Percentiles rank a stretch among this genome's conserved stretches.
Evolutionary conservation across 2,888 invertebrate species (phyloP).

Genomic region (Malthinus flaveolus): DNA sequence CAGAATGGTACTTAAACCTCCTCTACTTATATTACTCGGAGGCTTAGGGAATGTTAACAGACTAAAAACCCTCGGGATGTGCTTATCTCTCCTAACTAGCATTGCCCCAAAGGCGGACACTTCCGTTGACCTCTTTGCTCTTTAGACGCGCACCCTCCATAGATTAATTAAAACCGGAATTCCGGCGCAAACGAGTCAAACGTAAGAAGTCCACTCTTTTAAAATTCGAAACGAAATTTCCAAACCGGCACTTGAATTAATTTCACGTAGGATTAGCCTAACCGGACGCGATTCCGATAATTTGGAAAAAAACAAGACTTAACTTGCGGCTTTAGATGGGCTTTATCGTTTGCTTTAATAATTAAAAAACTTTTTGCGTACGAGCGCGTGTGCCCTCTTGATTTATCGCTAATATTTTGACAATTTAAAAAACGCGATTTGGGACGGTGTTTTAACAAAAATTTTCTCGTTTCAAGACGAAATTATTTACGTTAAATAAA

Average conservation of each 20-base stretch:
- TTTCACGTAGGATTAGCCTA: neutral
- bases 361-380: too few species aligned
- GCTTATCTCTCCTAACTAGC: conserved; percentile 29
- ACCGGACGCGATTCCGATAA: neutral
- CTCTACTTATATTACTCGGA: conserved; percentile 16
- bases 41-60: conserved; percentile 31
- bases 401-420: too few species aligned
- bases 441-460: too few species aligned
- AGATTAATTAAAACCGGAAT: conserved; percentile 23
- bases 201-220: neutral
- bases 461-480: too few species aligned
- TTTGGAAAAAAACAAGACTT: too few species aligned
- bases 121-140: conserved; percentile 27
- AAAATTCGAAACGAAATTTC: neutral
- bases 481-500: too few species aligned
- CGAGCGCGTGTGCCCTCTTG: too few species aligned
- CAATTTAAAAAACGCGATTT: too few species aligned
- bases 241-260: neutral
- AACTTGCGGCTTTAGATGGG: too few species aligned
- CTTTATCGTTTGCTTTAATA: too few species aligned
- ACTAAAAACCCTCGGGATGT: conserved; percentile 29
- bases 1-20: conserved; percentile 8
- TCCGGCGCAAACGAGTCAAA: conserved; percentile 10
- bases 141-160: conserved; percentile 20
- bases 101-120: conserved; percentile 21